These are phyloP conservation scores for Talpa occidentalis DNA, from an alignment of 2,113 vertebrate species.

Conservation along the genomic window DNA sequence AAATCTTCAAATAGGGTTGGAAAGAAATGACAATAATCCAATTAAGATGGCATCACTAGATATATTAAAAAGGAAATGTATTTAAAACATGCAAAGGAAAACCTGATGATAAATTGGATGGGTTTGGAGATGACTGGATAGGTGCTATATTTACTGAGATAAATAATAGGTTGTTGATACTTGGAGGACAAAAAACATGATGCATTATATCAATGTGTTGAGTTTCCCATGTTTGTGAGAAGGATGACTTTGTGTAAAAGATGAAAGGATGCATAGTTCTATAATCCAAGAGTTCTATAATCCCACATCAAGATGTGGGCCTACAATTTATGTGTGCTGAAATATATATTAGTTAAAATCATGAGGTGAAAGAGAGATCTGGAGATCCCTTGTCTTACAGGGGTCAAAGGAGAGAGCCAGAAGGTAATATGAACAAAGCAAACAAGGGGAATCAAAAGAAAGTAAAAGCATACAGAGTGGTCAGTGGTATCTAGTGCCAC, in stretches of 20 bases:
- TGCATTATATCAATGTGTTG: neutral
- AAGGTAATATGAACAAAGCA: neutral
- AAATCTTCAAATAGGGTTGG: neutral
- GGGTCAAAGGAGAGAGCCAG: neutral
- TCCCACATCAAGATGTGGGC: neutral
- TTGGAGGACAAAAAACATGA: neutral
- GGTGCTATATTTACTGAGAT: neutral
- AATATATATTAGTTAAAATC: neutral
- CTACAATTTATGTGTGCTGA: neutral
- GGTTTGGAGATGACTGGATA: neutral
- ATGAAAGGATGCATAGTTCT: neutral
- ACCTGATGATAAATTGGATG: neutral
- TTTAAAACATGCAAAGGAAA: neutral
- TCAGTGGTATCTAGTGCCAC: neutral
- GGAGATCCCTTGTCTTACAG: neutral
- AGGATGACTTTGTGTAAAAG: neutral
- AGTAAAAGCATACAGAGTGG: neutral
- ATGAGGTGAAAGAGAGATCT: neutral
- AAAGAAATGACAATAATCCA: neutral
- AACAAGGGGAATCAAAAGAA: neutral
- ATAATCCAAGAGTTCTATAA: neutral
- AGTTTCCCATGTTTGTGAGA: neutral
- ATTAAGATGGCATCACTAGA: neutral
- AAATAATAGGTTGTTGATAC: neutral
- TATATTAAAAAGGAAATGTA: neutral